Conservation (phyloP, 1,140 invertebrate species). For the Psix sp. region DNA sequence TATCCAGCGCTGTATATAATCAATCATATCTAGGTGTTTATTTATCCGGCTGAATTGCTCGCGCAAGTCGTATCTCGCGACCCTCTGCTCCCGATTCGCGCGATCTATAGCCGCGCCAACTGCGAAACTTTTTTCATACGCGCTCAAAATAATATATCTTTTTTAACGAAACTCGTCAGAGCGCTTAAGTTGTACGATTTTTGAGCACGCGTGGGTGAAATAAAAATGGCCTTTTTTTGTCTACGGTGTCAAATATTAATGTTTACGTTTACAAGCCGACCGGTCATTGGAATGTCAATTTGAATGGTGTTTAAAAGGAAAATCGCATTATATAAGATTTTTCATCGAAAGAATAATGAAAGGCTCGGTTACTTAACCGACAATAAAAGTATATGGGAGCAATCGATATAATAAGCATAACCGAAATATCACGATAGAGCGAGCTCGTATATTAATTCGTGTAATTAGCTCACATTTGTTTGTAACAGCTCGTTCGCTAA, state of each 20-base stretch:
- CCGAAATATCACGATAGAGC: constrained; percentile 34
- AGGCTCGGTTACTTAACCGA: constrained; percentile 26
- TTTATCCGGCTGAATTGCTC: constrained; percentile 46
- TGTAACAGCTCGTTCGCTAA: constrained; percentile 4
- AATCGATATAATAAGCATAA: constrained; percentile 29
- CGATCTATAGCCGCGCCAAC: constrained; percentile 13
- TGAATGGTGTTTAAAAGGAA: neutral
- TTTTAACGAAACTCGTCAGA: neutral
- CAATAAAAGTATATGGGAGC: constrained; percentile 15
- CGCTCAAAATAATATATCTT: neutral
- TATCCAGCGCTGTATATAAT: constrained; percentile 52
- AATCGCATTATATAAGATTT: constrained; percentile 34
- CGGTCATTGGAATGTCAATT: too few species aligned
- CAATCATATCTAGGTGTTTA: constrained; percentile 53
- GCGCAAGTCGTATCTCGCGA: constrained; percentile 26
- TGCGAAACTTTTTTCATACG: neutral
- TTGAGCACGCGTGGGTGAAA: too few species aligned
- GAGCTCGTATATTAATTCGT: constrained; percentile 31
- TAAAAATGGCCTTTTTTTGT: too few species aligned
- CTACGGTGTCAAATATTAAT: too few species aligned
- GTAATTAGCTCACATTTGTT: constrained; percentile 23
- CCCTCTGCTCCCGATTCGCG: constrained; percentile 42
- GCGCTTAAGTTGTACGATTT: neutral
- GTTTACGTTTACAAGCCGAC: too few species aligned
- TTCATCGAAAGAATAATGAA: constrained; percentile 43